Evolutionary conservation across 2,797 vertebrate genomes (phyloP), one percentile per base, ranked within the genome.

Genomic region (Hippoglossus hippoglossus): DNA sequence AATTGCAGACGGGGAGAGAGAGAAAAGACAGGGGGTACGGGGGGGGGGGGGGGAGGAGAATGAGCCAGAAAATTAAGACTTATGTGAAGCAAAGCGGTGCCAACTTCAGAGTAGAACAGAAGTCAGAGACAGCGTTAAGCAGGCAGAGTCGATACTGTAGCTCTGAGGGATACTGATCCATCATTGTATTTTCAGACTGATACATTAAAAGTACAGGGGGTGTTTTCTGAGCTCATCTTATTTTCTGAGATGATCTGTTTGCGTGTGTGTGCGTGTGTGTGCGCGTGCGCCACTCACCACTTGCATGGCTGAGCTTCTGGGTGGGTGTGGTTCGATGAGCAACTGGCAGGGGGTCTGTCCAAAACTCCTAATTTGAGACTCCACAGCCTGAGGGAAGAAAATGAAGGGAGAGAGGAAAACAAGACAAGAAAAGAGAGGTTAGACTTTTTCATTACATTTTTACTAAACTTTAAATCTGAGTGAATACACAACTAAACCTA

Each of bases 311-410:
- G 98, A 99, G 81, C 97, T 98, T 91, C 98, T 89, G 11, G 98
- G 97, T 77, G 96, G 96, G 93, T 99, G 98, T 59, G 98, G 98
- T 80, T 99, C 98, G 71, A 98, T 97, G 74, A 99, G 96, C 73
- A 99, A 92, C 89, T 99, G 98, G 84, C 96, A 97, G 78, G 98
- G 97, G 41, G 97, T 99, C 94, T 99, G 98, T 92, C 98, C 98
- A 90, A 99, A 99, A 91, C 98, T 98, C 89, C 96, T 95, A 83
- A 99, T 98, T 91, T 99, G 98, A 93, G 97, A 95, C 94, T 99
- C 98, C 25, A 98, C 96, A 73, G 97, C 98, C 98, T 99, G 91
- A 49, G 44, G 49, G 65, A 44, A 19, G 19, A 36, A 10, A 50
- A 44, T 2, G 12, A 24, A 13, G 5, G 1, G 1, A 54, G 55